Conservation (phyloP, 1,140 invertebrate species). For the Drosophila biarmipes region DNA sequence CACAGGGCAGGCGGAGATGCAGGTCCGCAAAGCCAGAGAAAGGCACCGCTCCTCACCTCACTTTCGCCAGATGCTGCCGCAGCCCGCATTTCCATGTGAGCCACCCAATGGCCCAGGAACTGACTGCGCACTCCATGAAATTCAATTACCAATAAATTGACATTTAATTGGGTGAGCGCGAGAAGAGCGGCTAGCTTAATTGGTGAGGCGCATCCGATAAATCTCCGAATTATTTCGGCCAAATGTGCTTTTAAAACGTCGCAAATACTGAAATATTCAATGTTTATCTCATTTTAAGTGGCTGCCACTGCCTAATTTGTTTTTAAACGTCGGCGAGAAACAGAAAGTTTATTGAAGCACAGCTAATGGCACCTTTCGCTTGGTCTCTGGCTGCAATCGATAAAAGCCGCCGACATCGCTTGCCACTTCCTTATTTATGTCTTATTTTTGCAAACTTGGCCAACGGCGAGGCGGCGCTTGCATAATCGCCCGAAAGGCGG, state of each 20-base stretch:
- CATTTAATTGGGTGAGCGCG: constrained; percentile 22
- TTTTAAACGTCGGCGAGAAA: too few relatives aligned
- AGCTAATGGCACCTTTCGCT: neutral
- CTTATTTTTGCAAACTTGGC: neutral
- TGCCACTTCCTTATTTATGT: constrained; percentile 3
- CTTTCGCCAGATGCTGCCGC: constrained; percentile 27
- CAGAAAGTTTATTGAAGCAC: too few relatives aligned
- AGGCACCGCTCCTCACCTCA: neutral
- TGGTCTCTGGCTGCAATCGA: neutral
- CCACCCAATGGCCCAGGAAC: constrained; percentile 25
- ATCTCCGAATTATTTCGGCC: neutral
- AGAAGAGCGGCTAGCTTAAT: neutral
- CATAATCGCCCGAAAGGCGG: constrained; percentile 24
- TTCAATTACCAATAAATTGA: constrained; percentile 28
- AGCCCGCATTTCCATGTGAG: constrained; percentile 17
- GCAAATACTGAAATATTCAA: too few relatives aligned
- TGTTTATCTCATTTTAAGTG: neutral
- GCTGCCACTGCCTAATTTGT: too few relatives aligned
- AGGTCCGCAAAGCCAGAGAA: neutral
- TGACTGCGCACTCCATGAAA: constrained; percentile 6
- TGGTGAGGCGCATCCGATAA: neutral
- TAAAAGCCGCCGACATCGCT: neutral
- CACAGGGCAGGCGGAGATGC: neutral
- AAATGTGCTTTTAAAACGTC: neutral
- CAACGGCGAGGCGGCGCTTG: constrained; percentile 13